Evolutionary conservation across 2,797 vertebrate species (phyloP), one percentile per base, ranked within the genome.

Genomic region (Gymnopithys bicolor): DNA sequence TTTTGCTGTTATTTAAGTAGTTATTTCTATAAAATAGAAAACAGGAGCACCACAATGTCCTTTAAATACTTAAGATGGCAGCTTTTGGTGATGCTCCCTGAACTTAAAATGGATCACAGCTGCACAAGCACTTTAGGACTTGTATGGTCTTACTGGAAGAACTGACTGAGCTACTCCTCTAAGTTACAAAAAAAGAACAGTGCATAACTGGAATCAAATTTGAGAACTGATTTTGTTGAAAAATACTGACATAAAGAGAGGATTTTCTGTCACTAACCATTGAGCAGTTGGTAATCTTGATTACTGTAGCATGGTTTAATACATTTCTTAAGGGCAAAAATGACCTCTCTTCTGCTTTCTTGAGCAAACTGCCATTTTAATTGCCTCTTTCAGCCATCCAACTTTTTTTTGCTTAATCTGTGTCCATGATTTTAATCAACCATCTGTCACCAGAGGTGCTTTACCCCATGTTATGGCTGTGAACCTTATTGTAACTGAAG

Each of bases 361-460:
- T 94, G 78, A 91, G 80, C 90, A 95, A 91, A 70, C 85, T 93
- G 89, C 91, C 95, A 90, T 95, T 94, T 96, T 88, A 94, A 95
- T 96, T 96, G 96, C 73, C 52, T 90, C 90, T 94, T 96, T 73
- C 93, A 92, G 66, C 53, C 30, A 33, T 92, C 30, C 48, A 94
- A 87, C 71, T 81, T 93, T 74, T 96, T 92, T 92, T 93, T 94
- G 39, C 43, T 94, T 97, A 91, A 92, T 94, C 71, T 91, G 62
- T 84, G 84, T 91, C 83, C 39, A 23, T 85, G 76, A 94, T 93
- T 97, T 93, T 96, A 96, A 92, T 89, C 68, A 88, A 80, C 93
- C 94, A 93, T 96, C 96, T 97, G 96, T 96, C 97, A 95, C 51
- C 53, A 93, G 90, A 82, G 73, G 49, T 94, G 48, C 79, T 96